Conservation (phyloP, 1,140 invertebrate species). For the Ruditapes philippinarum region DNA sequence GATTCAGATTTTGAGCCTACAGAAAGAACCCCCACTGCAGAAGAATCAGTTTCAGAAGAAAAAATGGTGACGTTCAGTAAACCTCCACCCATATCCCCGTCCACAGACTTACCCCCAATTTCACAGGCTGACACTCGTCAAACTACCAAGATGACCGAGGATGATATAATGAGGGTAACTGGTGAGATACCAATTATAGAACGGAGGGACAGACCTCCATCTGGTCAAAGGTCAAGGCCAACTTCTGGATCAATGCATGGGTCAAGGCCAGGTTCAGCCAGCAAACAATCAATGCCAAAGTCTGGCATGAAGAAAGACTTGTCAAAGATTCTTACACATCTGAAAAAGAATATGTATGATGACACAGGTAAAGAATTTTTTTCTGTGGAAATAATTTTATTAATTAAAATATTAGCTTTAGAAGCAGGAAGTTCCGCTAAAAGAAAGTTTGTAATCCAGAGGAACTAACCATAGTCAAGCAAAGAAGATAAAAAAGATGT, state of each 20-base stretch:
- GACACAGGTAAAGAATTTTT: constrained; percentile 79
- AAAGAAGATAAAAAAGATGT: no score
- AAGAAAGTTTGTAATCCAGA: no score
- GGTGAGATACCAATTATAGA: constrained; percentile 79
- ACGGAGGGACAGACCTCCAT: constrained; percentile 53
- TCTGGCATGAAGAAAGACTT: constrained; percentile 68
- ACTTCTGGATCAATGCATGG: constrained; percentile 20
- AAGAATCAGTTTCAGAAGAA: constrained; percentile 36
- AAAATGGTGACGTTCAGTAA: constrained; percentile 60
- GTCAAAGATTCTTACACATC: constrained; percentile 74
- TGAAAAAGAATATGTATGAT: constrained; percentile 84
- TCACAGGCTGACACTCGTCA: not conserved
- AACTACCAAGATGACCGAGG: constrained; percentile 55
- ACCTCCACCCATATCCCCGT: not conserved
- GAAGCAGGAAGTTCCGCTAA: no score
- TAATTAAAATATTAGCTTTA: no score
- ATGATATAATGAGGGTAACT: constrained; percentile 67
- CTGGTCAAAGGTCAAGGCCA: constrained; percentile 31
- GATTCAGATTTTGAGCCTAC: not conserved
- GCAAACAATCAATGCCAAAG: constrained; percentile 11
- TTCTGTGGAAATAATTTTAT: no score
- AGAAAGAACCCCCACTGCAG: not conserved
- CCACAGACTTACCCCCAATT: not conserved
- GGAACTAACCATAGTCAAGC: no score
- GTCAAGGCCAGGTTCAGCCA: constrained; percentile 24